Base-by-base conservation (phyloP, 2,797 vertebrate species). In the Graptemys geographica region DNA sequence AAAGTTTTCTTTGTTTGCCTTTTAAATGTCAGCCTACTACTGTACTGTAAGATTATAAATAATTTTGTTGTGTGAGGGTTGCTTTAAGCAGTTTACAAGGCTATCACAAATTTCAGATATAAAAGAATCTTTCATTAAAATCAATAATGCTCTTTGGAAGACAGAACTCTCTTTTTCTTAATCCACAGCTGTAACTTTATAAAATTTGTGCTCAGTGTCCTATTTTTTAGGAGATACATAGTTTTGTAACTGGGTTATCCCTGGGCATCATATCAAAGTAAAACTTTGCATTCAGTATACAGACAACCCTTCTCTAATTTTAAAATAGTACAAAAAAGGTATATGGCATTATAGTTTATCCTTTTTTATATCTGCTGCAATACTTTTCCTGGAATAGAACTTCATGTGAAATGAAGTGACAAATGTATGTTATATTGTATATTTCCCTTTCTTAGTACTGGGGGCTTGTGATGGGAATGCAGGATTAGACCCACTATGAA, bases 11-110 rank as follows among this genome's bases (percentile, higher is more conserved):
- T 97, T 97, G 94, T 98, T 94, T 96, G 72, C 92, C 59, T 96
- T 96, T 94, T 94, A 97, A 97, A 97, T 96, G 96, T 96, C 97
- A 97, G 93, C 84, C 95, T 94, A 86, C 92, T 90, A 86, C 88
- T 91, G 88, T 94, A 94, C 95, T 94, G 94, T 94, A 96, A 96
- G 94, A 94, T 96, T 93, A 44, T 93, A 95, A 96, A 93, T 94
- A 94, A 95, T 94, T 93, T 90, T 92, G 93, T 79, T 92, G 78
- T 95, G 94, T 94, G 92, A 93, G 65, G 96, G 90, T 89, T 96
- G 92, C 94, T 94, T 96, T 59, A 81, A 88, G 87, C 37, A 0
- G 80, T 93, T 93, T 93, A 86, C 92, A 92, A 95, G 83, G 80
- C 86, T 95, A 79, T 87, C 93, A 94, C 94, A 96, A 95, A 95